phyloP scores from a whole-genome alignment of 2,888 invertebrate genomes.

The Dicyrtomina minuta region DNA sequence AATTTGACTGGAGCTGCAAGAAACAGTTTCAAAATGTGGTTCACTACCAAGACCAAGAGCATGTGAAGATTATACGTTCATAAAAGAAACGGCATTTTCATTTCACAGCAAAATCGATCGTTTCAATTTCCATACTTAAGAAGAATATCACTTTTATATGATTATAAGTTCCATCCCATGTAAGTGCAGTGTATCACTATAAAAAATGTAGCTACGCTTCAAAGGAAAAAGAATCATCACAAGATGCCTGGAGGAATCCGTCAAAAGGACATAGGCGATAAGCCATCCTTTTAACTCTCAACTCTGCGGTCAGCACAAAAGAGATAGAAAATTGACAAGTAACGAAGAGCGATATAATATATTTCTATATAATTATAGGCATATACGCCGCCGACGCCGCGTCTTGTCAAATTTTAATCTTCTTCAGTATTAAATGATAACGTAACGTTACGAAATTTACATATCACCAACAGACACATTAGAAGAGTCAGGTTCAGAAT shows the following conservation, averaged over 20 bases:
- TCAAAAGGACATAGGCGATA: slow-evolving; percentile 11
- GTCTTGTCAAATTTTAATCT: no score
- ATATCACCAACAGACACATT: no score
- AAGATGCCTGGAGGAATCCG: slow-evolving; percentile 23
- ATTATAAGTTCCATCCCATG: background rate
- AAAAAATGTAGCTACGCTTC: background rate
- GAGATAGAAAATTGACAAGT: slow-evolving; percentile 19
- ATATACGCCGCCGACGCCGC: background rate
- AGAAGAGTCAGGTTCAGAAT: no score
- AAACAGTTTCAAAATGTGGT: no score
- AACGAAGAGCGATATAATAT: slow-evolving; percentile 1
- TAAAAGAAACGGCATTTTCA: no score
- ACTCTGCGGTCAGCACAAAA: slow-evolving; percentile 25
- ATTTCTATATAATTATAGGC: background rate
- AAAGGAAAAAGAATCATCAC: slow-evolving; percentile 17
- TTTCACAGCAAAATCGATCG: no score
- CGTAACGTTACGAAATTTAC: no score
- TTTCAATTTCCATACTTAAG: no score
- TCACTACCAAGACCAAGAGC: no score
- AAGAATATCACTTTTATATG: background rate
- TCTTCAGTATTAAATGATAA: no score
- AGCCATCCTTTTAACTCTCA: slow-evolving; percentile 26
- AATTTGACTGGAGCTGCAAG: no score
- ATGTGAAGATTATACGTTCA: no score
- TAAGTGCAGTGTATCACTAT: background rate